Evolutionary conservation across 2,888 invertebrate genomes (phyloP).

Genomic region (Pasiphila rectangulata): DNA sequence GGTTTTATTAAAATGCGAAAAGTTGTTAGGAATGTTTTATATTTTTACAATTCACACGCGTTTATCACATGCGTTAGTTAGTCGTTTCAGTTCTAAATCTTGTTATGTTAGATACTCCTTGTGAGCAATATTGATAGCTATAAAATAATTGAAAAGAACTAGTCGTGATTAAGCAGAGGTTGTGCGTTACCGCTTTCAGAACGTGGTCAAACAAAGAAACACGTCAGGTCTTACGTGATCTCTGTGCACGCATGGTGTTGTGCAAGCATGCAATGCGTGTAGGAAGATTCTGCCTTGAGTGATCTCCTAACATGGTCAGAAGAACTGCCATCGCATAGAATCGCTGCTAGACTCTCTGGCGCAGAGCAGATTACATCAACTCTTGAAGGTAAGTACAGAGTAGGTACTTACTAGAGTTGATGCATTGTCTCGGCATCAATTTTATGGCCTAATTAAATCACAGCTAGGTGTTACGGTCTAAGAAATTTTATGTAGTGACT

Average conservation of each 20-base stretch:
- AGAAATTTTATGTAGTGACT: neutral
- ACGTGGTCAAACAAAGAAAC: slow-evolving; percentile 33
- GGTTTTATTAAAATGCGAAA: slow-evolving; percentile 34
- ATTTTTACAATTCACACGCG: slow-evolving; percentile 30
- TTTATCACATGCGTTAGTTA: slow-evolving; percentile 22
- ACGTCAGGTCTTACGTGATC: slow-evolving; percentile 34
- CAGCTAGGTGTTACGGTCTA: slow-evolving; percentile 4
- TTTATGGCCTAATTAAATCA: slow-evolving; percentile 22
- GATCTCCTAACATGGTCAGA: slow-evolving; percentile 44
- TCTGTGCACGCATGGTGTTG: slow-evolving; percentile 37
- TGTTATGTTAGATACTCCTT: no score
- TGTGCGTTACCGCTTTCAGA: slow-evolving; percentile 14
- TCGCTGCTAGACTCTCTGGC: slow-evolving; percentile 42
- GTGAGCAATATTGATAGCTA: no score
- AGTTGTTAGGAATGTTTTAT: slow-evolving; percentile 3
- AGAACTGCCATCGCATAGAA: slow-evolving; percentile 32
- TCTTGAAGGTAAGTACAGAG: no score
- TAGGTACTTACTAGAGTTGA: slow-evolving; percentile 20
- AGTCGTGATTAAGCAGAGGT: slow-evolving; percentile 12
- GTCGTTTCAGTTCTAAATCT: no score
- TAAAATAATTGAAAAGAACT: no score
- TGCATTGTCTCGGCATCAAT: slow-evolving; percentile 30
- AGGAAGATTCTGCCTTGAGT: slow-evolving; percentile 48
- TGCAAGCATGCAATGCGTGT: slow-evolving; percentile 36
- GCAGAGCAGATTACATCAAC: slow-evolving; percentile 39